phyloP scores from a whole-genome alignment of 2,888 invertebrate genomes.

The Troides oblongomaculatus region DNA sequence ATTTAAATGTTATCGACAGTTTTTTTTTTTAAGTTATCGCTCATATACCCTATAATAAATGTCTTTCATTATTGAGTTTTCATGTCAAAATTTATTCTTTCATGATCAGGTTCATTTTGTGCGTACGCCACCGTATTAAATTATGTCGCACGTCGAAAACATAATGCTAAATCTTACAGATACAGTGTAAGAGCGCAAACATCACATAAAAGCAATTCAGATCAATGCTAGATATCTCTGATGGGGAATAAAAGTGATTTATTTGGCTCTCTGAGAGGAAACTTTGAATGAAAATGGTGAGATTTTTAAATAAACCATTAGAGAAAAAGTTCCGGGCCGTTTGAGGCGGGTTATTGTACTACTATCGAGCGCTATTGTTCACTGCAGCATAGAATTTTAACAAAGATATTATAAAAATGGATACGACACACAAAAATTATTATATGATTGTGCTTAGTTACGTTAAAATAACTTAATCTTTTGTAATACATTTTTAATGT shows the following conservation, averaged over 20 bases:
- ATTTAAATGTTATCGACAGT: not conserved
- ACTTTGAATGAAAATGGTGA: constrained; percentile 74
- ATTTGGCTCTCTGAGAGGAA: constrained; percentile 63
- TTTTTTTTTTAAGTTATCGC: not conserved
- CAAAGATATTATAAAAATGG: constrained; percentile 14
- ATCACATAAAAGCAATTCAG: constrained; percentile 75
- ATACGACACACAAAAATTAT: constrained; percentile 6
- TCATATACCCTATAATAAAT: not conserved
- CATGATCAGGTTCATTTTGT: constrained; percentile 23
- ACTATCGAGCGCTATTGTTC: constrained; percentile 71
- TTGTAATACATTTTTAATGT: too few species aligned
- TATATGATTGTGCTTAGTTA: not conserved
- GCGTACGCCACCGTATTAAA: constrained; percentile 45
- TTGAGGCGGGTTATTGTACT: constrained; percentile 74
- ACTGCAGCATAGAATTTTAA: constrained; percentile 53
- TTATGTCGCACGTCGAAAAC: constrained; percentile 56
- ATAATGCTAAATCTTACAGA: constrained; percentile 68
- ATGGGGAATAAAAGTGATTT: constrained; percentile 73
- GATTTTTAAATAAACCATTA: constrained; percentile 79
- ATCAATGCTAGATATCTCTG: constrained; percentile 72
- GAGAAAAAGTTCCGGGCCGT: constrained; percentile 77
- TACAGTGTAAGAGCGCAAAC: constrained; percentile 66
- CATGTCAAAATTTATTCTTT: constrained; percentile 8
- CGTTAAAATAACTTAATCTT: too few species aligned
- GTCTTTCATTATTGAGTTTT: not conserved